Evolutionary conservation across 1,140 invertebrate species (phyloP), one percentile per base, ranked within the genome.

Genomic region (Copidosoma floridanum): DNA sequence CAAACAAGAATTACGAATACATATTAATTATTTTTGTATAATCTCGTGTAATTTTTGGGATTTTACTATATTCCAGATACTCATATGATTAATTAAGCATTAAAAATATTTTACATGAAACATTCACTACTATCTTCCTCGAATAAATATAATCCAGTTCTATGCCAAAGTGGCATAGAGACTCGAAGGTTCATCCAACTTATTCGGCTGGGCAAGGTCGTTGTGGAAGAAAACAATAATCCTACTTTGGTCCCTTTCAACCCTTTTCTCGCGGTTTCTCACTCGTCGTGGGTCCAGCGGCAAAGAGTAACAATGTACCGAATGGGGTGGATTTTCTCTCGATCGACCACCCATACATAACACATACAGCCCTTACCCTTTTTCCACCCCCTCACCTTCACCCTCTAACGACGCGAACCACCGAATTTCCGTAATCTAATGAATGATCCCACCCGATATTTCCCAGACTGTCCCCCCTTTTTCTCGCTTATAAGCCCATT

Each of bases 371-470:
- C n/a, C n/a, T n/a, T n/a, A n/a, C n/a, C n/a, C n/a, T n/a, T n/a
- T n/a, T n/a, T n/a, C n/a, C n/a, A n/a, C n/a, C n/a, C n/a, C n/a
- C n/a, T n/a, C n/a, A n/a, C n/a, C n/a, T n/a, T n/a, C n/a, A n/a
- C 6, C 29, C 58, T 32, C 53, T 55, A 32, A 27, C 44, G 48
- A 46, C 32, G 66, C 67, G 32, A 48, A 67, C 66, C 69, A 59
- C 65, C 68, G 67, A 77, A 76, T 76, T 78, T 74, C 66, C 71
- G 70, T 78, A 77, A 78, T 78, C 76, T 76, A 78, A 78, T 78
- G 76, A 77, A 77, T 75, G 70, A 71, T 68, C 59, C 51, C 71
- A 68, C 72, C 65, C 72, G 69, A 71, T 75, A 66, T 69, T 72
- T 66, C 48, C 11, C 24, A 1, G 26, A n/a, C n/a, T 60, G 23